Percentiles rank a stretch among this genome's conserved stretches.
Conservation (phyloP, 2,797 vertebrate genomes). For the Typhlichthys subterraneus region DNA sequence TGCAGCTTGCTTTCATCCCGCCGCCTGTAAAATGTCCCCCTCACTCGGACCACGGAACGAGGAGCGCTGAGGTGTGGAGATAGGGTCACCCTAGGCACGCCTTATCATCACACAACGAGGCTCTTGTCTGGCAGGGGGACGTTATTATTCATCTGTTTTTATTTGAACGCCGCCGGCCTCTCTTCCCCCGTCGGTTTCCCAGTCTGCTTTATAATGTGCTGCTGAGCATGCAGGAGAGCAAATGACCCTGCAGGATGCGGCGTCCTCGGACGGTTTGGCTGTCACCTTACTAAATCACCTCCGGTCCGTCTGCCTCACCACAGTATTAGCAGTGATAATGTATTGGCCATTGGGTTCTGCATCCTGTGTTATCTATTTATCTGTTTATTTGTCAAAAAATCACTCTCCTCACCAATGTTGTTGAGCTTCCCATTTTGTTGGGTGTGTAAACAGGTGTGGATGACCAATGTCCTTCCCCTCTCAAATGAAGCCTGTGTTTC, state of each 20-base stretch:
- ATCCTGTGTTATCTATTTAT: too few relatives aligned
- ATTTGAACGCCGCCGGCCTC: neutral
- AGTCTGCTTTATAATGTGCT: neutral
- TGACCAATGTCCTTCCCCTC: constrained; percentile 15
- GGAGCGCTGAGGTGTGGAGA: neutral
- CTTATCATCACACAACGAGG: neutral
- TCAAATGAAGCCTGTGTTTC: constrained; percentile 78
- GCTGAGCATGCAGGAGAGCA: neutral
- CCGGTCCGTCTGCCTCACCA: constrained; percentile 11
- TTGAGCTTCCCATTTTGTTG: neutral
- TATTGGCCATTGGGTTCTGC: neutral
- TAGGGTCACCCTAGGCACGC: neutral
- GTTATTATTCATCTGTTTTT: constrained; percentile 4
- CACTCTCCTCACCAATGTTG: neutral
- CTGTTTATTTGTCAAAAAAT: constrained; percentile 14
- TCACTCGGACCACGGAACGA: neutral
- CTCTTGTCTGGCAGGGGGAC: constrained; percentile 3
- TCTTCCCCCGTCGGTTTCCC: neutral
- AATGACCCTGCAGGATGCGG: neutral
- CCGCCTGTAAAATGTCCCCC: constrained; percentile 3
- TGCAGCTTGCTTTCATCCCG: constrained; percentile 12
- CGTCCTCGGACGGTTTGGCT: neutral
- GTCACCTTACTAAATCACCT: constrained; percentile 7
- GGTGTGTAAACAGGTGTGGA: neutral
- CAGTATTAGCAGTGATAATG: constrained; percentile 4